Evolutionary conservation across 2,888 invertebrate species (phyloP), one percentile per base, ranked within the genome.

Genomic region (Eilema griseolum): DNA sequence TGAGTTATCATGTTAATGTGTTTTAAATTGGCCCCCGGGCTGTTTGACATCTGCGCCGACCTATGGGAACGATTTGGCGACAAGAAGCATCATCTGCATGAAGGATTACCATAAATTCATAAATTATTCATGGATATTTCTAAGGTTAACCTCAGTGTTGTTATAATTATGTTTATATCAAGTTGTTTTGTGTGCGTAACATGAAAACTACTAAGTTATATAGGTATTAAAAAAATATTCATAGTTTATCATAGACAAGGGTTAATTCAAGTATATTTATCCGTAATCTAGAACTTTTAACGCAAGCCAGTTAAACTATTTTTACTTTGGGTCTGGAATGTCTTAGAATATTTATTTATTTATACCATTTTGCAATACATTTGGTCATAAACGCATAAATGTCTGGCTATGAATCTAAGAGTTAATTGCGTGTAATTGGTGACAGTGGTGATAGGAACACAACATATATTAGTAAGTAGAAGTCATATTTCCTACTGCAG

Each of bases 1-100:
- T 93, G 94, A 94, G 94, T 93, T 93, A 93, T 93, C 91, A 90
- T 79, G 81, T 79, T 95, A 94, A 95, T 93, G 94, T 88, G 92
- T 90, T 94, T 94, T 94, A 94, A 94, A 95, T 93, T 94, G 91
- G 89, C 88, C 84, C 75, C 81, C 78, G 81, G 84, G 83, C 87
- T 82, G 85, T 86, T 89, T 91, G 92, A 90, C 92, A 93, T 90
- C 90, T 91, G 91, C 83, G 83, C 77, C 83, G 85, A 85, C 84
- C 83, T 81, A 83, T 81, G 83, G 77, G 84, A 85, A 88, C 85
- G 87, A 90, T 91, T 89, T 88, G 85, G 82, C 80, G 84, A 82
- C 75, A 80, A 80, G 75, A 79, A 75, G 67, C 76, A 73, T 76
- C 74, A 77, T 77, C 75, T 75, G 62, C 28, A 61, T 70, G 61